Conservation (phyloP, 2,113 vertebrate genomes). For the Anguilla rostrata region DNA sequence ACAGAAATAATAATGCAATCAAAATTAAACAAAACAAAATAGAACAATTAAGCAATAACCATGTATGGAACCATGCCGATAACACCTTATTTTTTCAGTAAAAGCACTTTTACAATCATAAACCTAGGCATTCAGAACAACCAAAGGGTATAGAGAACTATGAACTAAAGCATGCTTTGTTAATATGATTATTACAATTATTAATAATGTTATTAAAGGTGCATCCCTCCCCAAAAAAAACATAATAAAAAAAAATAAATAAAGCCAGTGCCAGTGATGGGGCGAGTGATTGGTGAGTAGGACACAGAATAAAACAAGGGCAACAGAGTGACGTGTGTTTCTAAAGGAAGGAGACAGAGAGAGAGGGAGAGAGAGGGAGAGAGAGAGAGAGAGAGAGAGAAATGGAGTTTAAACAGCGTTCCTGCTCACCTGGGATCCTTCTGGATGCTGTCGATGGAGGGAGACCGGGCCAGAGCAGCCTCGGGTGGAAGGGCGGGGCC, state of each 20-base stretch:
- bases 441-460: slow-evolving; percentile 99
- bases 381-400: background rate
- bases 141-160: background rate
- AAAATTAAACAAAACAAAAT: background rate
- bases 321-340: slow-evolving; percentile 51
- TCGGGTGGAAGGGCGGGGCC: slow-evolving; percentile 93
- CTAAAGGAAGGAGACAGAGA: slow-evolving; percentile 37
- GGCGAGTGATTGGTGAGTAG: background rate
- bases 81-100: slow-evolving; percentile 8
- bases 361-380: background rate
- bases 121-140: background rate
- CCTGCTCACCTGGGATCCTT: slow-evolving; percentile 95
- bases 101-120: slow-evolving; percentile 26
- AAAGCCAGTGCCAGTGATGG: background rate
- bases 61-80: slow-evolving; percentile 10
- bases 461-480: slow-evolving; percentile 90
- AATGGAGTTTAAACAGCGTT: background rate
- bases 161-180: background rate
- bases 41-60: background rate
- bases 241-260: background rate
- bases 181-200: background rate
- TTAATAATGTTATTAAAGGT: background rate
- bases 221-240: background rate
- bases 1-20: background rate
- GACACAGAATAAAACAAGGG: slow-evolving; percentile 31